Base-by-base conservation (phyloP, 1,140 invertebrate species). In the Gonatopus flavifemur region DNA sequence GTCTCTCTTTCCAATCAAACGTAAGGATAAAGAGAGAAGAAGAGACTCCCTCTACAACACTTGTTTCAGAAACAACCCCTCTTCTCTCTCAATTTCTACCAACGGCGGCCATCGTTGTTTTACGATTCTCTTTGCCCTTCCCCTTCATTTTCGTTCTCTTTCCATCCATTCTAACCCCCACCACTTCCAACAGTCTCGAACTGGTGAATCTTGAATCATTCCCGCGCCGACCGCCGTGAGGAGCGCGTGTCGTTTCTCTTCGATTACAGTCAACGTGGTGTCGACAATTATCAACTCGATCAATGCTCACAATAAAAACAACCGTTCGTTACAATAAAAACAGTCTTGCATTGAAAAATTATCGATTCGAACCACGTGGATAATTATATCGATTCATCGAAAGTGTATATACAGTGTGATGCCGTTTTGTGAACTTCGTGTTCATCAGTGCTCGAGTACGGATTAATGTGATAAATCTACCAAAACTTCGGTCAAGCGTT, bases 171-270 rank as follows among this genome's bases (percentile, higher is more conserved):
- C 25, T 36, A 25, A 49, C 30, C 57, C 60, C 57, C 52, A 55
- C 52, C 57, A 54, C 3, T 25, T 15, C 15, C 28, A 30, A 32
- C 35, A 49, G 45, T 41, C 56, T 32, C 45, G 37, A 60, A 53
- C 51, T 38, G 30, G 41, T 55, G 43, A 52, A 57, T 45, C 61
- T 57, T 54, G 43, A 53, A 58, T 73, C 70, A 72, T 73, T 74
- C 62, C 64, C 66, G 69, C 62, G 67, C 59, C 67, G 61, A 59
- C 66, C 62, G 57, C 51, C 62, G 67, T 45, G 61, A 65, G 58
- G 60, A 62, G 57, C 47, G 64, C 57, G 66, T 48, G 55, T 62
- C 57, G 57, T 62, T 43, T 28, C 48, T 52, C 36, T 39, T 60
- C 57, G 51, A 50, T 53, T 52, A 51, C 53, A 53, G 48, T 40